Percentiles rank a stretch among this genome's conserved stretches.
phyloP scores from a whole-genome alignment of 2,113 vertebrate genomes.

The Laticauda colubrina region DNA sequence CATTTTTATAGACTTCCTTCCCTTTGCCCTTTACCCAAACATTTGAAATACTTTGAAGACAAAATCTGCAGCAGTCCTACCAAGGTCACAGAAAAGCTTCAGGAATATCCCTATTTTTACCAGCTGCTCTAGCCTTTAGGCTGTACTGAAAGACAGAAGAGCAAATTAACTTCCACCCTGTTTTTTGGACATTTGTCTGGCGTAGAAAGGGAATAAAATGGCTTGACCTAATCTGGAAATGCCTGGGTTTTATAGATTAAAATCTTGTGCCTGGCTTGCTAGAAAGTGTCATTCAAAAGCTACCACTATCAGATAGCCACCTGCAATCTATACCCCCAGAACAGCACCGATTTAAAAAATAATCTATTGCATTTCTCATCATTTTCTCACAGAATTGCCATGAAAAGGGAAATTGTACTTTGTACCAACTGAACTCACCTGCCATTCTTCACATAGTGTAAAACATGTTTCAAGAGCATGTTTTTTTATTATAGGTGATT shows the following conservation, averaged over 20 bases:
- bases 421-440: background rate
- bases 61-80: background rate
- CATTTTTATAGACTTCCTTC: background rate
- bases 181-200: background rate
- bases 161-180: background rate
- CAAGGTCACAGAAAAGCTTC: background rate
- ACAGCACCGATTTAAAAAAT: background rate
- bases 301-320: background rate
- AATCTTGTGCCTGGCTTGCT: background rate
- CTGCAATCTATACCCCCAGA: background rate
- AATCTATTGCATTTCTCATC: background rate
- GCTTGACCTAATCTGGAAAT: background rate
- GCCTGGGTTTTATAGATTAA: background rate
- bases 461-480: background rate
- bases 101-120: background rate
- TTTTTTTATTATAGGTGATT: background rate
- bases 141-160: background rate
- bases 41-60: background rate
- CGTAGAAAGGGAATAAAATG: background rate
- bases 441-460: background rate
- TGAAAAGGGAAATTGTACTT: background rate
- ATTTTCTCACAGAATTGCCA: background rate
- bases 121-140: background rate
- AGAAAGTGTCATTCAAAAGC: background rate
- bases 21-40: background rate